These are phyloP conservation scores for Drosophila neonasuta DNA, from an alignment of 2,888 invertebrate genomes.

Conservation along the genomic window DNA sequence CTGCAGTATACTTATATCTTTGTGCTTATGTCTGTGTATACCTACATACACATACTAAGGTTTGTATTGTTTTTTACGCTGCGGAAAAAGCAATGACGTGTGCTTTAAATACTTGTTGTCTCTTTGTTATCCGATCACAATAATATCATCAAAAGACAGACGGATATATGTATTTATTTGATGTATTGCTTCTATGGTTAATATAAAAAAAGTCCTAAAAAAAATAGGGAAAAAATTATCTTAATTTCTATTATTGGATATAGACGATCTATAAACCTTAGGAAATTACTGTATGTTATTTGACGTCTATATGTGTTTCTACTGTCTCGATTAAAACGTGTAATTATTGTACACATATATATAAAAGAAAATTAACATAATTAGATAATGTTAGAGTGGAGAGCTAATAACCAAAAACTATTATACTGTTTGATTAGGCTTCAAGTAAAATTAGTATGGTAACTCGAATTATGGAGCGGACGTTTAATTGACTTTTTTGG, in stretches of 20 bases:
- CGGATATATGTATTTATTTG: background rate
- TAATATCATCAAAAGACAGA: background rate
- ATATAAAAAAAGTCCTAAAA: no score
- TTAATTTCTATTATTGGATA: no score
- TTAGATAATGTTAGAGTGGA: background rate
- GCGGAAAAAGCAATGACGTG: slow-evolving; percentile 52
- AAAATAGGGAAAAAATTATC: no score
- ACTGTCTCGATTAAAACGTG: no score
- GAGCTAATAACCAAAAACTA: background rate
- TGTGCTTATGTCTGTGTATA: background rate
- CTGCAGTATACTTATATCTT: no score
- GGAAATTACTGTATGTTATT: no score
- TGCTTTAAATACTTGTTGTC: slow-evolving; percentile 20
- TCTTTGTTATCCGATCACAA: slow-evolving; percentile 15
- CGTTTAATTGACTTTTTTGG: slow-evolving; percentile 35
- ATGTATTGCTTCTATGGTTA: no score
- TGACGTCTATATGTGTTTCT: no score
- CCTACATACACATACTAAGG: background rate
- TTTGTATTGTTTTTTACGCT: slow-evolving; percentile 30
- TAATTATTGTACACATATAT: background rate
- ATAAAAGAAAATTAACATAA: background rate
- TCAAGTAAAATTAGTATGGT: background rate
- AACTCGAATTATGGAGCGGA: slow-evolving; percentile 11
- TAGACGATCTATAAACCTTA: no score
- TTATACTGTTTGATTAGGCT: background rate